Evolutionary conservation across 2,113 vertebrate species (phyloP).

Genomic region (Aix galericulata): DNA sequence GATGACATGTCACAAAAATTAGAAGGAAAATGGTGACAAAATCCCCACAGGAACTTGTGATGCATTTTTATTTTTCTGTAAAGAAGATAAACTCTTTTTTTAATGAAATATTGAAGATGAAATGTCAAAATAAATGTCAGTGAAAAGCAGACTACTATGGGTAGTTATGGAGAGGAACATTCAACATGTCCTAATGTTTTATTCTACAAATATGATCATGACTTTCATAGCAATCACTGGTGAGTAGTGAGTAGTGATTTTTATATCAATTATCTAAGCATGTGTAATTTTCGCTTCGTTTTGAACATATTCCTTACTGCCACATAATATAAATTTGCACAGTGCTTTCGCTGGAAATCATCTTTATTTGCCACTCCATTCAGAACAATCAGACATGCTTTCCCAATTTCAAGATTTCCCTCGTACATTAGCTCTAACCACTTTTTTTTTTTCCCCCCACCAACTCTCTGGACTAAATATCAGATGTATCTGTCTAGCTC

Average conservation of each 20-base stretch:
- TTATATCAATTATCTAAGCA: not conserved
- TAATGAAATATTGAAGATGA: conserved; percentile 11
- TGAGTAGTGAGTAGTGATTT: not conserved
- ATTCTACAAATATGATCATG: not conserved
- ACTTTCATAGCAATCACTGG: not conserved
- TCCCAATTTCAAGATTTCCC: not conserved
- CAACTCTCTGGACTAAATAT: not conserved
- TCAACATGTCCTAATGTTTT: not conserved
- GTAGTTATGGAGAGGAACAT: not conserved
- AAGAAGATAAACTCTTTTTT: not conserved
- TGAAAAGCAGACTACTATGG: not conserved
- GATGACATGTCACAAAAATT: conserved; percentile 24
- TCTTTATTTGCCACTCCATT: not conserved
- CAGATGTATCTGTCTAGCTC: not conserved
- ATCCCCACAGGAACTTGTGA: not conserved
- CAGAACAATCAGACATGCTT: not conserved
- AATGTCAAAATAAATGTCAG: conserved; percentile 29
- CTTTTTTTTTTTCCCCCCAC: not conserved
- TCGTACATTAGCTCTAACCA: not conserved
- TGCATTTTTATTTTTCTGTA: not conserved
- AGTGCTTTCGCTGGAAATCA: not conserved
- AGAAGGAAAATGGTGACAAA: conserved; percentile 22
- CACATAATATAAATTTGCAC: not conserved
- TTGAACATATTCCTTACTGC: not conserved
- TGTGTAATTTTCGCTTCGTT: not conserved